These are phyloP conservation scores for Sthenelais limicola DNA, from an alignment of 2,888 invertebrate species.

Conservation along the genomic window DNA sequence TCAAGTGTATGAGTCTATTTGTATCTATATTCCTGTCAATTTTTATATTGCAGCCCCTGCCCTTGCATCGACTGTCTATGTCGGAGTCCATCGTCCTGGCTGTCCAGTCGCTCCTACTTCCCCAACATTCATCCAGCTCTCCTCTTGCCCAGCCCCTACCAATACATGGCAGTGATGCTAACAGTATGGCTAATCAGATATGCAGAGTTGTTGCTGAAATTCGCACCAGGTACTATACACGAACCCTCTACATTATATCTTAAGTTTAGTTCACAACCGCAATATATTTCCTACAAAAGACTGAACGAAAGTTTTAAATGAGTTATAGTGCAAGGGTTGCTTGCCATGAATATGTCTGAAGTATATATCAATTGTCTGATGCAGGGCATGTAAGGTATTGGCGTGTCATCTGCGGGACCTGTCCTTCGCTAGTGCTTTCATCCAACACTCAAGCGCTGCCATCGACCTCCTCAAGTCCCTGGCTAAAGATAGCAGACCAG, in stretches of 20 bases:
- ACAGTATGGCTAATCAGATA: slow-evolving; percentile 66
- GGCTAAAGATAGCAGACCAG: slow-evolving; percentile 69
- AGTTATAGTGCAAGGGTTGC: background rate
- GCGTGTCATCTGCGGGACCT: slow-evolving; percentile 66
- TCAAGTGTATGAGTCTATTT: no score
- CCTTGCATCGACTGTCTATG: slow-evolving; percentile 61
- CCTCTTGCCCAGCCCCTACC: slow-evolving; percentile 64
- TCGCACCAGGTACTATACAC: slow-evolving; percentile 58
- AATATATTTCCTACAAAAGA: no score
- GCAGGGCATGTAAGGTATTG: slow-evolving; percentile 67
- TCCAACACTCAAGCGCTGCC: slow-evolving; percentile 63
- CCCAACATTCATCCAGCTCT: slow-evolving; percentile 56
- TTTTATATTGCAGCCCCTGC: slow-evolving; percentile 45
- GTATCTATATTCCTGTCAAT: no score
- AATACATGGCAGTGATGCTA: slow-evolving; percentile 62
- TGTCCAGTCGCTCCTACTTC: slow-evolving; percentile 65
- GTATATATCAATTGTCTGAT: background rate
- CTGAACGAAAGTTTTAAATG: no score
- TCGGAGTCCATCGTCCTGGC: slow-evolving; percentile 66
- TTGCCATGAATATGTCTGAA: background rate
- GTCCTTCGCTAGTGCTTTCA: slow-evolving; percentile 67
- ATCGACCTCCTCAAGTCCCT: slow-evolving; percentile 70
- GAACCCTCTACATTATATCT: background rate
- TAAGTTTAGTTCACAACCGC: background rate
- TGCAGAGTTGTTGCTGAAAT: slow-evolving; percentile 71